A percentile compares a stretch with the other conserved stretches of the same genome.
These are phyloP conservation scores for Panurus biarmicus DNA, from an alignment of 2,113 vertebrate genomes.

Conservation along the genomic window DNA sequence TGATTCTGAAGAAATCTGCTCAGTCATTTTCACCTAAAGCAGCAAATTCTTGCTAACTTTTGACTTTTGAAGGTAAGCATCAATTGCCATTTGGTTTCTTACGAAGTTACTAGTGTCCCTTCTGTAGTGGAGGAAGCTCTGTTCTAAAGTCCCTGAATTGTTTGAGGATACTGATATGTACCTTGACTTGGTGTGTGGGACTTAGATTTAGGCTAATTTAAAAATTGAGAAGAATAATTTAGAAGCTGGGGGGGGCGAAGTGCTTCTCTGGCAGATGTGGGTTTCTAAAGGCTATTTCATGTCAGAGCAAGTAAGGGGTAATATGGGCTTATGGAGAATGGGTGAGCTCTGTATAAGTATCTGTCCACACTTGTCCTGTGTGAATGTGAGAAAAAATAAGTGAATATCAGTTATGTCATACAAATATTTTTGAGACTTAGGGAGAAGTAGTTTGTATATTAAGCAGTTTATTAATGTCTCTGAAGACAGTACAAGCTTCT, in stretches of 20 bases:
- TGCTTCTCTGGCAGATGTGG: neutral
- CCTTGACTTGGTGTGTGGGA: neutral
- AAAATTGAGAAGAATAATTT: neutral
- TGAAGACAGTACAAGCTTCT: neutral
- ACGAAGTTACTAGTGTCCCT: neutral
- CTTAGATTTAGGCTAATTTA: neutral
- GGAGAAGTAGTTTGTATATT: neutral
- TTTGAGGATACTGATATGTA: neutral
- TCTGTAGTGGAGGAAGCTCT: neutral
- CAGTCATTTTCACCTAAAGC: neutral
- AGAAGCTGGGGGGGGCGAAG: neutral
- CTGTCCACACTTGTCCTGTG: neutral
- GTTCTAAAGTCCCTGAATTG: neutral
- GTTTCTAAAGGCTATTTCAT: neutral
- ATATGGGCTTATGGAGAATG: neutral
- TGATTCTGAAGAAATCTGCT: neutral
- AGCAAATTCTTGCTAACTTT: neutral
- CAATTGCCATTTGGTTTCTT: neutral
- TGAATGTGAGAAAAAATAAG: neutral
- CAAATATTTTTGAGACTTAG: neutral
- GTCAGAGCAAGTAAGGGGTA: neutral
- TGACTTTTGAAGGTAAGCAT: neutral
- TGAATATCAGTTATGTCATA: neutral
- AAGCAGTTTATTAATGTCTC: neutral
- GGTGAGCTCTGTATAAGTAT: neutral